phyloP scores from a whole-genome alignment of 2,113 vertebrate species.

The Hiodon alosoides region DNA sequence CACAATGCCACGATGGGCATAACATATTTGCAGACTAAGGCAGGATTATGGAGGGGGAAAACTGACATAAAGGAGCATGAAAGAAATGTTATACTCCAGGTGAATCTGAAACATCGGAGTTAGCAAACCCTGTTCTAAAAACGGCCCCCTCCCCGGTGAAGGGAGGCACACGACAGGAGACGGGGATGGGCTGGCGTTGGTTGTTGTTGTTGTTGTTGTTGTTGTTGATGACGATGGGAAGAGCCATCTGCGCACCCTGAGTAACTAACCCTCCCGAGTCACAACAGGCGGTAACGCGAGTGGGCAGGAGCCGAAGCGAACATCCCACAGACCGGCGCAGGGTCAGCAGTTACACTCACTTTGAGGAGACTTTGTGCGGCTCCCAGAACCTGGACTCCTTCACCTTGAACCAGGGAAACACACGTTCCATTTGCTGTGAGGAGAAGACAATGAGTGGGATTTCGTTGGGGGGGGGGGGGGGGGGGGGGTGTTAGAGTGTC shows the following conservation, averaged over 20 bases:
- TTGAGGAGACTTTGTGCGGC: conserved; percentile 87
- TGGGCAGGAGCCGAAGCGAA: background rate
- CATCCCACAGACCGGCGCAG: background rate
- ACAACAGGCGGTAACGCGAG: background rate
- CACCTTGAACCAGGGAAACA: conserved; percentile 97
- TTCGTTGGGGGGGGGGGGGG: background rate
- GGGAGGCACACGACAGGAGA: too few species aligned
- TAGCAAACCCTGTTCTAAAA: too few species aligned
- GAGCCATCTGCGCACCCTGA: background rate
- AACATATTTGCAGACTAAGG: too few species aligned
- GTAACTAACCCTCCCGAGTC: background rate
- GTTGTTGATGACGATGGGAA: background rate
- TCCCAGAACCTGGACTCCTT: conserved; percentile 98
- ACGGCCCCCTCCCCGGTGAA: too few species aligned
- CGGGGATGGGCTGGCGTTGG: too few species aligned
- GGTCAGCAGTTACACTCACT: conserved; percentile 70
- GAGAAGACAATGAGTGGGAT: conserved; percentile 32
- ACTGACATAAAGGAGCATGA: too few species aligned
- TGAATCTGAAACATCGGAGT: too few species aligned
- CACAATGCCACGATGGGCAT: background rate
- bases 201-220: too few species aligned
- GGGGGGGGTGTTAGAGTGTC: background rate
- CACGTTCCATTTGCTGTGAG: conserved; percentile 96
- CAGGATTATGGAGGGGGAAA: too few species aligned
- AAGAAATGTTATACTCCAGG: too few species aligned